These are phyloP conservation scores for Morelia viridis DNA, from an alignment of 2,797 vertebrate species.

Conservation along the genomic window DNA sequence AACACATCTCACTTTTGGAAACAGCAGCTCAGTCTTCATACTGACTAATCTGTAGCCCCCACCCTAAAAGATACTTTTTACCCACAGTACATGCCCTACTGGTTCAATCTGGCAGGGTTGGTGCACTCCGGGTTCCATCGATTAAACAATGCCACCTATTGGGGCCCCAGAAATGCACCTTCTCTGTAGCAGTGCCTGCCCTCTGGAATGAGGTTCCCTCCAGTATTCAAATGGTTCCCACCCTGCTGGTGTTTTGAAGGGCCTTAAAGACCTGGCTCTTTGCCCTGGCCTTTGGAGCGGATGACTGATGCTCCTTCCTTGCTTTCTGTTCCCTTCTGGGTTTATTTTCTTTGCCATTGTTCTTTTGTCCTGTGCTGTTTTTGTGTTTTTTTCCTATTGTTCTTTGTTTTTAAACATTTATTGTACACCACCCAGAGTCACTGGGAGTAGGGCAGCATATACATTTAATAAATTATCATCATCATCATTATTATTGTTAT, in stretches of 20 bases:
- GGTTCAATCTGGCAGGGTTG: neutral
- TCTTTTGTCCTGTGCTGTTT: neutral
- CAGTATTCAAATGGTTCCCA: neutral
- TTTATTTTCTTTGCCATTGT: neutral
- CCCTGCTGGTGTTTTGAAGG: neutral
- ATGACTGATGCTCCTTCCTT: neutral
- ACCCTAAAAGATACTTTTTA: neutral
- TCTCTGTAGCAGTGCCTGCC: neutral
- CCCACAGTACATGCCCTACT: neutral
- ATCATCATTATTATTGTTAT: neutral
- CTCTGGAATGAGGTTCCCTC: neutral
- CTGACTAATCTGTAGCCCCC: neutral
- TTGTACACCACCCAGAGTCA: too few relatives aligned
- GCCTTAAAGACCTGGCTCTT: neutral
- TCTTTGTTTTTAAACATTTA: neutral
- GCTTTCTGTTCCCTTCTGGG: neutral
- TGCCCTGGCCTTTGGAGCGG: neutral
- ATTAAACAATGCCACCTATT: neutral
- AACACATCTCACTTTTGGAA: neutral
- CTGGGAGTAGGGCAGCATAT: neutral
- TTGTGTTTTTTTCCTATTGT: neutral
- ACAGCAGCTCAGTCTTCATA: neutral
- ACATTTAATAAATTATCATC: neutral
- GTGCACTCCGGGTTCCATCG: neutral
- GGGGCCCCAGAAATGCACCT: neutral